These are phyloP conservation scores for Caenorhabditis sp. DNA, from an alignment of 2,888 invertebrate genomes.

Conservation along the genomic window DNA sequence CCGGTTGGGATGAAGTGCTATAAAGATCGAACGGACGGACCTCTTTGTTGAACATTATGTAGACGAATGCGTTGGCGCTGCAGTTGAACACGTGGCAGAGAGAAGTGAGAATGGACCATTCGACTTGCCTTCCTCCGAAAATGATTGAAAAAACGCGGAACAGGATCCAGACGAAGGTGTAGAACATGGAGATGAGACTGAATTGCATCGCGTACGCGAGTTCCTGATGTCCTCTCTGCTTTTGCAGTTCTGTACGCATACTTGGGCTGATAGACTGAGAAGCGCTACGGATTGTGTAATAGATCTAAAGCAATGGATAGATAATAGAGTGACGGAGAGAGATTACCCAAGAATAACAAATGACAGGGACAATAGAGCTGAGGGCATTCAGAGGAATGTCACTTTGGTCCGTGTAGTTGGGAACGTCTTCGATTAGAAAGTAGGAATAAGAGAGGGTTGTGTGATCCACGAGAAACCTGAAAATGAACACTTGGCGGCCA, in stretches of 20 bases:
- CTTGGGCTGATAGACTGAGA: not conserved
- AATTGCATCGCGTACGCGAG: slow-evolving; percentile 27
- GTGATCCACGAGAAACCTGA: slow-evolving; percentile 6
- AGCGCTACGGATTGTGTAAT: not conserved
- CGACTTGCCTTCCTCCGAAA: slow-evolving; percentile 2
- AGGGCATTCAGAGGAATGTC: not conserved
- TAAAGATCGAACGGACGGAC: slow-evolving; percentile 22
- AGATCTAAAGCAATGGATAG: too few relatives aligned
- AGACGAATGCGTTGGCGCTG: not conserved
- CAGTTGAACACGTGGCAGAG: slow-evolving; percentile 16
- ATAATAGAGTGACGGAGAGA: not conserved
- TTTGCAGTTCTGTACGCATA: too few relatives aligned
- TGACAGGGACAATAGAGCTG: not conserved
- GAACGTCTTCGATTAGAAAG: not conserved
- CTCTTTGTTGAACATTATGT: not conserved
- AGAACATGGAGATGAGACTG: slow-evolving; percentile 18
- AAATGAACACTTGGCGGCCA: not conserved
- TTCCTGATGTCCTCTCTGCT: too few relatives aligned
- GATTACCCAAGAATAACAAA: not conserved
- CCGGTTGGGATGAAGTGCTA: too few relatives aligned
- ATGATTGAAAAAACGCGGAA: slow-evolving; percentile 20
- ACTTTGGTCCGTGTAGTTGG: not conserved
- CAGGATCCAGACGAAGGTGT: slow-evolving; percentile 24
- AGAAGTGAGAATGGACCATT: slow-evolving; percentile 28
- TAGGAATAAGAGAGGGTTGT: not conserved